Evolutionary conservation across 23 tunicate species (phyloP).

Genomic region (Styela plicata): DNA sequence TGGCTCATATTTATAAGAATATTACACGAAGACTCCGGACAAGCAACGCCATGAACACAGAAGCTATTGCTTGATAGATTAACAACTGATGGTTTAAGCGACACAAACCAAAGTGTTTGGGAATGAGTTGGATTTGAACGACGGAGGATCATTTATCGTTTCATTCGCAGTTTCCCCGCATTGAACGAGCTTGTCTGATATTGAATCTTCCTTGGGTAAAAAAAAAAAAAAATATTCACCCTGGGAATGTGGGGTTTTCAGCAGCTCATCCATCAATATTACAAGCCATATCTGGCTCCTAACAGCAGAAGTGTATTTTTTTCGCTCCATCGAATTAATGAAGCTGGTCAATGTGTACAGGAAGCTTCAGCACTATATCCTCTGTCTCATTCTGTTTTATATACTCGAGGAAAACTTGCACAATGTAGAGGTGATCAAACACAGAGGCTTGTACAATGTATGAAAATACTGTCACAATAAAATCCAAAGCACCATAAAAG

Average conservation of each 20-base stretch:
- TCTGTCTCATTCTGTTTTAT: conserved; percentile 37
- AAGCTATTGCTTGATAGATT: conserved; percentile 26
- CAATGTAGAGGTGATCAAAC: conserved; percentile 20
- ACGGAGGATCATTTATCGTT: conserved; percentile 29
- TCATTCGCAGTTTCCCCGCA: conserved; percentile 27
- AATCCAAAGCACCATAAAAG: conserved; percentile 52
- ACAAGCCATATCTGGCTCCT: conserved; percentile 50
- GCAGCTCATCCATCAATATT: not conserved
- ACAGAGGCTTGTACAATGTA: conserved; percentile 52
- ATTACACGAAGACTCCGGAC: conserved; percentile 20
- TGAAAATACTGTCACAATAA: conserved; percentile 37
- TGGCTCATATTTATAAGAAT: conserved; percentile 32
- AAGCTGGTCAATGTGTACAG: conserved; percentile 49
- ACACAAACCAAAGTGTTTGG: conserved; percentile 52
- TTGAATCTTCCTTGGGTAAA: not conserved
- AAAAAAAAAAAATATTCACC: too few relatives aligned
- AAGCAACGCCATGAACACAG: not conserved
- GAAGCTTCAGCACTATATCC: conserved; percentile 53
- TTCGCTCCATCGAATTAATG: conserved; percentile 38
- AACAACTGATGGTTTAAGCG: conserved; percentile 51
- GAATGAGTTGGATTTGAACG: conserved; percentile 39
- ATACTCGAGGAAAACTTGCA: conserved; percentile 47
- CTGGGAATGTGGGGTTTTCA: not conserved
- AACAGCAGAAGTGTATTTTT: conserved; percentile 68
- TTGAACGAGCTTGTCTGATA: conserved; percentile 12